Evolutionary conservation across 2,888 invertebrate genomes (phyloP), one percentile per base, ranked within the genome.

Genomic region (Euclidia mi): DNA sequence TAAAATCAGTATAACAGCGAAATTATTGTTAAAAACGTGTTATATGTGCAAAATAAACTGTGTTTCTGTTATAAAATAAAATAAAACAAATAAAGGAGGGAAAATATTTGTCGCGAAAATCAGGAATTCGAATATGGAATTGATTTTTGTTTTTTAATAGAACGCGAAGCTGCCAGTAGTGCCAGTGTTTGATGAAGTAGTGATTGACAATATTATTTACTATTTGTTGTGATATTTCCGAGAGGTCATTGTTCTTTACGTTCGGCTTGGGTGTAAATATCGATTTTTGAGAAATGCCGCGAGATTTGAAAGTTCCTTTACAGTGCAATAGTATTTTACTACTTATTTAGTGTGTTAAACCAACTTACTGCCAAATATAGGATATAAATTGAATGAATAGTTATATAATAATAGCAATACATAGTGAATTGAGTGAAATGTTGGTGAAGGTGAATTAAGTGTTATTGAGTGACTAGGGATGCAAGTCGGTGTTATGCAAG

Each of bases 401-500:
- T 10, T 42, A 18, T 42, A 34, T 12, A n/a, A 11, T 11, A 32
- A 46, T 41, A 15, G n/a, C n/a, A 44, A 35, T 47, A 17, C 18
- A 34, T 29, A 31, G 45, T 42, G 35, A 50, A 45, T 28, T 15
- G 9, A 35, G 53, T 47, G 42, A 12, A 47, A 32, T 43, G 34
- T 28, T 25, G 20, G 7, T 25, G 7, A 3, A 25, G 20, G 20
- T 25, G 20, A 2, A 25, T 4, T 32, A 35, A 35, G 28, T 15
- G 12, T 44, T 32, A 29, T 15, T 42, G 41, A 53, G 12, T 18
- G 28, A 56, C 45, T 78, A 71, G 82, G 79, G 72, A 96, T 96
- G 96, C 95, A 95, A 88, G 94, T 95, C 80, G 95, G 95, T 75
- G 94, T 96, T 70, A 96, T 96, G 96, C 96, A 96, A 93, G 95